Conservation (phyloP, 2,888 invertebrate genomes). For the Amiota mariae region DNA sequence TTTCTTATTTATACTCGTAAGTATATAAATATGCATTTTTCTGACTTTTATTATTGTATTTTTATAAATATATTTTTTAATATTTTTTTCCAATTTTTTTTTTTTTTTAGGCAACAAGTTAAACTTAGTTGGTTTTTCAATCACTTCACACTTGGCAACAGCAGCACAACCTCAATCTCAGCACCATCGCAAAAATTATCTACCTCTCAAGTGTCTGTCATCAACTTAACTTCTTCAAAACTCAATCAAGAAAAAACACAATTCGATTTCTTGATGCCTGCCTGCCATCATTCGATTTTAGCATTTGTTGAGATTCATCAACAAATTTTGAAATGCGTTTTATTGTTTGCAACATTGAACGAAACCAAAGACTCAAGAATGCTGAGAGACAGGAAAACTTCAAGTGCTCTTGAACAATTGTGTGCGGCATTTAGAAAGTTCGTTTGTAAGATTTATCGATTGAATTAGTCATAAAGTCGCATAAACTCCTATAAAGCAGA, state of each 20-base stretch:
- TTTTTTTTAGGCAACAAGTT: conserved; percentile 39
- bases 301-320: background rate
- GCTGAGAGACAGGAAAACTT: background rate
- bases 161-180: background rate
- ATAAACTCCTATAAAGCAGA: background rate
- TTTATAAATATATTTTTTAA: background rate
- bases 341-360: background rate
- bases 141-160: background rate
- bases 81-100: conserved; percentile 12
- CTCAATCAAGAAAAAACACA: background rate
- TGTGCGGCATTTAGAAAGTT: conserved; percentile 7
- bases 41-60: conserved; percentile 31
- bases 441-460: too few species aligned
- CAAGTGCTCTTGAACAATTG: background rate
- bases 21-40: conserved; percentile 63
- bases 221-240: conserved; percentile 2
- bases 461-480: too few species aligned
- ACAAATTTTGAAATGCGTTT: background rate
- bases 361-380: background rate
- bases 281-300: too few species aligned
- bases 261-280: too few species aligned
- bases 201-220: background rate
- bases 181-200: background rate
- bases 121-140: background rate
- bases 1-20: conserved; percentile 28